Conservation (phyloP, 2,113 vertebrate species). For the Narcine bancroftii region DNA sequence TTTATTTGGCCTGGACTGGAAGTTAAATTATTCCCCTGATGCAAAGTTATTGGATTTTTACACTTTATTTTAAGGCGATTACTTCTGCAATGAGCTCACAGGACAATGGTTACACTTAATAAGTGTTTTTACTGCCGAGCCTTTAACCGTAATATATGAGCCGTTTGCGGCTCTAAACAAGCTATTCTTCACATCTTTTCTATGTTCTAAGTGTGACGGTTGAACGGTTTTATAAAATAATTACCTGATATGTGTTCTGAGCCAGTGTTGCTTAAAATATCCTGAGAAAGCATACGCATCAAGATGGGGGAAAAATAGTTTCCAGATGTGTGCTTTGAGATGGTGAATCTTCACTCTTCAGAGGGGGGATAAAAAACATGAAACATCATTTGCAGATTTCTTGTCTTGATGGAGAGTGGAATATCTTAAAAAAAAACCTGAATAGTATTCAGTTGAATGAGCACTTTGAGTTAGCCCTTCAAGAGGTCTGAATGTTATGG, state of each 20-base stretch:
- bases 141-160: conserved; percentile 31
- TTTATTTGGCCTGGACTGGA: neutral
- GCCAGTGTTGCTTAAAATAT: neutral
- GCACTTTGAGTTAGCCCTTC: neutral
- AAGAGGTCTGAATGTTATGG: too few relatives aligned
- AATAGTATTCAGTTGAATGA: neutral
- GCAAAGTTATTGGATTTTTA: conserved; percentile 32
- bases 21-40: conserved; percentile 35
- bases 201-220: neutral
- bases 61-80: conserved; percentile 34
- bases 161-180: conserved; percentile 23
- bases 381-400: conserved; percentile 19
- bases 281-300: neutral
- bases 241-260: conserved; percentile 6
- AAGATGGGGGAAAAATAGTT: neutral
- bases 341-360: neutral
- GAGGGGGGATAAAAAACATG: neutral
- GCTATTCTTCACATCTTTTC: conserved; percentile 29
- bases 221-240: conserved; percentile 30
- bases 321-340: conserved; percentile 19
- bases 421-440: neutral
- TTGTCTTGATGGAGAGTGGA: neutral
- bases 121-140: conserved; percentile 34
- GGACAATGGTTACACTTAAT: conserved; percentile 22
- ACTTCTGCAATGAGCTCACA: conserved; percentile 11